Base-by-base conservation (phyloP, 2,888 invertebrate species). In the Caenorhabditis plicata region DNA sequence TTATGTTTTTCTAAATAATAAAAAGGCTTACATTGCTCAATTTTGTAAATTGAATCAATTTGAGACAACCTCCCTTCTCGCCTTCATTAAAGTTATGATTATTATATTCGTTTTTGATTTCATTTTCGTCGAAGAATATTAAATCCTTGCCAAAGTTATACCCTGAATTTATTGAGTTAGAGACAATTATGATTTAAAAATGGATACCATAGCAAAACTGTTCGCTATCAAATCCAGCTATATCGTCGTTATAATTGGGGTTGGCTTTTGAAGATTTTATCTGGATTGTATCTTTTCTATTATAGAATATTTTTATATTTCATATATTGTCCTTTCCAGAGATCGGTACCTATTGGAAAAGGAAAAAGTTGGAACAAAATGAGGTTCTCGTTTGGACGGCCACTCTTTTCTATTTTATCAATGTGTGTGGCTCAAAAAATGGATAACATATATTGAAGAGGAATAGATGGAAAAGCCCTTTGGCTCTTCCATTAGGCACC, bases 21-120 rank as follows among this genome's bases (percentile, higher is more conserved):
- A 22, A 41, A 22, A 43, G 13, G 31, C 45, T 39, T 20, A 66
- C 68, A 50, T 68, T 64, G 1, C 36, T 32, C 38, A 36, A 32
- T 29, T 58, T 55, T 5, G 63, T 63, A 49, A 68, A 68, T 36
- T 65, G 64, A 3, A 68, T 58, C 19, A 68, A 33, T 32, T 68
- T 68, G 15, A 68, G 36, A 17, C 62, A 57, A 19, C 68, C 68
- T 13, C 68, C 62, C 5, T 45, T 57, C 41, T 68, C 52, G 13
- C 54, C 51, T 22, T 68, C 68, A 26, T 68, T 68, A 42, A 65
- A 68, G 20, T 68, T 68, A 36, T 68, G 68, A 20, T 53, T 43
- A 22, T 62, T 58, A 46, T 53, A 68, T 15, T 52, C 49, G 7
- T 54, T 54, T 20, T 55, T 46, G 33, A 60, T 3, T 17, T 55